Conservation (phyloP, 2,888 invertebrate species). For the Cryptocephalus moraei region DNA sequence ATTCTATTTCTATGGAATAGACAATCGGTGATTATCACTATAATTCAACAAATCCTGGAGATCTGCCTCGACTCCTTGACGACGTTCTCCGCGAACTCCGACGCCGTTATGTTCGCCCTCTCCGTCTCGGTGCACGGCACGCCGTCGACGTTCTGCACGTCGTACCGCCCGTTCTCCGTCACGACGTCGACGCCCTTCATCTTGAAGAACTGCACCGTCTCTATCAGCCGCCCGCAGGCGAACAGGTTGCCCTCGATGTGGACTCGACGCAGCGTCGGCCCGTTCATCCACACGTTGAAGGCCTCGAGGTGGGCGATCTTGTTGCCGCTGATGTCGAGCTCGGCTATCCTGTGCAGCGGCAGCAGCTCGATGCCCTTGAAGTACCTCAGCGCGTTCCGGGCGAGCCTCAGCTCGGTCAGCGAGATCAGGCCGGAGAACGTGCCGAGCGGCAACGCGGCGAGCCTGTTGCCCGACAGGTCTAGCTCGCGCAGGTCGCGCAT, state of each 20-base stretch:
- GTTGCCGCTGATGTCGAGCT: conserved; percentile 30
- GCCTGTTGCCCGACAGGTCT: conserved; percentile 28
- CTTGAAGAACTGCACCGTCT: conserved; percentile 26
- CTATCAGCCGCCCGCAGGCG: conserved; percentile 24
- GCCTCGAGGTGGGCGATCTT: conserved; percentile 28
- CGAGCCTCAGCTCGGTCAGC: conserved; percentile 24
- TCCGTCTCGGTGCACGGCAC: conserved; percentile 27
- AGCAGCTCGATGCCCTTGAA: conserved; percentile 27
- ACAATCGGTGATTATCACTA: too few species aligned
- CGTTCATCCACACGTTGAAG: conserved; percentile 21
- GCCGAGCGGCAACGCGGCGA: conserved; percentile 24
- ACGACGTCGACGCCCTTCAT: conserved; percentile 20
- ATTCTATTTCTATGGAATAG: too few species aligned
- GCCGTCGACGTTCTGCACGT: conserved; percentile 30
- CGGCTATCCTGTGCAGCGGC: conserved; percentile 22
- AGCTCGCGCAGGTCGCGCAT: conserved; percentile 21
- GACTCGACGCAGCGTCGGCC: conserved; percentile 24
- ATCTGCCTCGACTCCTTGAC: too few species aligned
- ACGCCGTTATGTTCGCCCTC: too few species aligned
- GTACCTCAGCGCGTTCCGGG: conserved; percentile 24
- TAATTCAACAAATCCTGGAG: too few species aligned
- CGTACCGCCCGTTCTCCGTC: conserved; percentile 21
- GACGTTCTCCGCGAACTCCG: too few species aligned
- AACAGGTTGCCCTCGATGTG: conserved; percentile 31
- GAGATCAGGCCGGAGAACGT: conserved; percentile 29